A percentile compares a stretch with the other conserved stretches of the same genome.
Conservation (phyloP, 2,113 vertebrate genomes). For the Anolis carolinensis region DNA sequence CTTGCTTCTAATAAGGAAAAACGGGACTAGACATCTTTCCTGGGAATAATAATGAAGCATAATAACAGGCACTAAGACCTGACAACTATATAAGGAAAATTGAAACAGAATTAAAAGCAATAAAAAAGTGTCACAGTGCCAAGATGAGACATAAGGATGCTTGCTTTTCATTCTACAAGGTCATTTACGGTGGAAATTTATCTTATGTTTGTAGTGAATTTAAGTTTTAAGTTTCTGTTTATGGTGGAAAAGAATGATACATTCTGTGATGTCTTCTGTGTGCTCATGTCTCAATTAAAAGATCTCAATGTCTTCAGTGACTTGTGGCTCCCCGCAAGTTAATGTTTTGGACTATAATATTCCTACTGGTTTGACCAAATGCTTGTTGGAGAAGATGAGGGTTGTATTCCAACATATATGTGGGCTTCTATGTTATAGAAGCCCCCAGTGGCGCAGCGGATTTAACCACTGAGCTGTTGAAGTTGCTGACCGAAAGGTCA, state of each 20-base stretch:
- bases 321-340: no score
- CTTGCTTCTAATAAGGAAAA: background rate
- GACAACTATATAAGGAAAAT: background rate
- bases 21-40: background rate
- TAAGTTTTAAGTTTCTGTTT: slow-evolving; percentile 21
- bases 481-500: no score
- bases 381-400: background rate
- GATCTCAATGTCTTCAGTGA: background rate
- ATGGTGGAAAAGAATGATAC: background rate
- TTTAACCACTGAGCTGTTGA: no score
- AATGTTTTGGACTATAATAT: no score
- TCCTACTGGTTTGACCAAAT: background rate
- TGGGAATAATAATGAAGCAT: background rate
- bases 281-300: background rate
- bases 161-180: slow-evolving; percentile 45
- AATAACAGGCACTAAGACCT: background rate
- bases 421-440: background rate
- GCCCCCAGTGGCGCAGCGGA: no score
- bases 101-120: no score
- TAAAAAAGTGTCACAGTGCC: background rate
- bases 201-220: slow-evolving; percentile 63
- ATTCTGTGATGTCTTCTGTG: slow-evolving; percentile 33
- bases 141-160: background rate
- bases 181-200: slow-evolving; percentile 51
- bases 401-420: background rate